Evolutionary conservation across 2,113 vertebrate genomes (phyloP), one percentile per base, ranked within the genome.

Genomic region (Turnix velox): DNA sequence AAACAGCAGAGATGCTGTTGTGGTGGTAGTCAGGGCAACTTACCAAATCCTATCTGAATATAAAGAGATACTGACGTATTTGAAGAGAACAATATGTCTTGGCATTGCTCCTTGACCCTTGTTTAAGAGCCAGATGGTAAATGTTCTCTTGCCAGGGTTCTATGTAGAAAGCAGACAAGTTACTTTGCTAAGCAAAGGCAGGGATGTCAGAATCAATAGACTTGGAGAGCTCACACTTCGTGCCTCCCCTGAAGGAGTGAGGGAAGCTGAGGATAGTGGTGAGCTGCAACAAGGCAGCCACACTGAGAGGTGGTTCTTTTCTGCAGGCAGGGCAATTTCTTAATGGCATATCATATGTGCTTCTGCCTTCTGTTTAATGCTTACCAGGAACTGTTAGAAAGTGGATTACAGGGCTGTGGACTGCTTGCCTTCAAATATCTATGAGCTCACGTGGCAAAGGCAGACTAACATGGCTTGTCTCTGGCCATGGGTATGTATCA

Each of bases 91-190:
- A 93, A 54, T 90, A 88, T 88, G 80, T 73, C 77, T 92, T 94
- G 93, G 86, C 80, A 61, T 45, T 69, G 49, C 87, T 91, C 62
- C 66, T 93, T 93, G 92, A 92, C 95, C 91, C 67, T 86, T 91
- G 68, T 83, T 86, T 87, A 66, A 75, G 76, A 91, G 86, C 62
- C 93, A 92, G 91, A 92, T 88, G 91, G 88, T 89, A 86, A 94
- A 88, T 71, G 75, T 73, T 90, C 69, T 90, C 61, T 92, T 88
- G 75, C 81, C 76, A 86, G 83, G 58, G 71, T 51, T 72, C 68
- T 61, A 27, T 46, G 72, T 43, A 79, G 82, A 63, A 63, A 93
- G 66, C 35, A 90, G 84, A 85, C 39, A 42, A 83, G 84, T 76
- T 67, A 19, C 88, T 93, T 92, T 81, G 67, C 84, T 67, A 24